Conservation (phyloP, 2,113 vertebrate genomes). For the Indri indri region DNA sequence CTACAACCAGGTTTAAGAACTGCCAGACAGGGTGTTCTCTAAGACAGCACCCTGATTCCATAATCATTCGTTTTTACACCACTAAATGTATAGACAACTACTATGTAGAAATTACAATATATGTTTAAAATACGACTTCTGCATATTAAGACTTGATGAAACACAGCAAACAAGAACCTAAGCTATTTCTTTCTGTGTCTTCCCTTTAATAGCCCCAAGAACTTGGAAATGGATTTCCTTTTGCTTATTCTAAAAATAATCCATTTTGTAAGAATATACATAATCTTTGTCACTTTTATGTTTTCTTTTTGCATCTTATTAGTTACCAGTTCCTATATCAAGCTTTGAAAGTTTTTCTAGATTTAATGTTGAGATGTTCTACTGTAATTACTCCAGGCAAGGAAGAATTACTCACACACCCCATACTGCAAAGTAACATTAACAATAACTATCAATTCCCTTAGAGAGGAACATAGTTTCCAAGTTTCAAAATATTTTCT, state of each 20-base stretch:
- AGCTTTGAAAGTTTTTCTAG: neutral
- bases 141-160: neutral
- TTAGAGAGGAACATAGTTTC: neutral
- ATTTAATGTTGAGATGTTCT: neutral
- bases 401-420: neutral
- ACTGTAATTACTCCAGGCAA: neutral
- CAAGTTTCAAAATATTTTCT: slow-evolving; percentile 3
- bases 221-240: slow-evolving; percentile 4
- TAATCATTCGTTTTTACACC: neutral
- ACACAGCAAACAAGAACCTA: neutral
- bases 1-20: neutral
- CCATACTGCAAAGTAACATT: neutral
- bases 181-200: neutral
- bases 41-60: neutral
- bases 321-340: slow-evolving; percentile 32
- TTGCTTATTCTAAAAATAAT: slow-evolving; percentile 21
- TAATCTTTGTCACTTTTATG: slow-evolving; percentile 16
- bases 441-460: neutral
- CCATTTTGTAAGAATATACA: neutral
- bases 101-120: neutral
- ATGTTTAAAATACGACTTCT: neutral
- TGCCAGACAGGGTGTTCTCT: neutral
- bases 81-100: neutral
- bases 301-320: slow-evolving; percentile 52
- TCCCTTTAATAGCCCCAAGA: neutral